Conservation (phyloP, 1,140 invertebrate species). For the Ylistrum balloti region DNA sequence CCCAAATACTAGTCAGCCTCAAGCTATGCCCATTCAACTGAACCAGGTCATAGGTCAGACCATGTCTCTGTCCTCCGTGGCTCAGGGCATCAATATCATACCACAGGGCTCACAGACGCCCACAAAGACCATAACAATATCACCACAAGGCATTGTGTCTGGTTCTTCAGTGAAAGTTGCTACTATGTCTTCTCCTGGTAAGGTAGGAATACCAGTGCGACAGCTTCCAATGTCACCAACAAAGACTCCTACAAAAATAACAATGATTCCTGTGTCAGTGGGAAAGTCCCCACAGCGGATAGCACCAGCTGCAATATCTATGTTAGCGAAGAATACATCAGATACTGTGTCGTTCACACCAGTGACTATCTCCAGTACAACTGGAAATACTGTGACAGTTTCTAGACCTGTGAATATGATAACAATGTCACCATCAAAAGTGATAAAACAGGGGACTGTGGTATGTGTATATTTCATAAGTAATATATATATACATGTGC, state of each 20-base stretch:
- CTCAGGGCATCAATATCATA: slow-evolving; percentile 60
- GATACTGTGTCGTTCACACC: slow-evolving; percentile 65
- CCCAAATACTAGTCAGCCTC: slow-evolving; percentile 76
- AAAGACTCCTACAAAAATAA: slow-evolving; percentile 81
- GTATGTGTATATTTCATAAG: slow-evolving; percentile 63
- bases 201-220: slow-evolving; percentile 67
- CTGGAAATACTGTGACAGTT: slow-evolving; percentile 47
- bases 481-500: too few relatives aligned
- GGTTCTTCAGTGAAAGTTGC: slow-evolving; percentile 66
- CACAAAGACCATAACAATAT: slow-evolving; percentile 88
- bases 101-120: slow-evolving; percentile 77
- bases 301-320: slow-evolving; percentile 70
- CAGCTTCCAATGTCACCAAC: slow-evolving; percentile 80
- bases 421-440: slow-evolving; percentile 83
- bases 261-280: slow-evolving; percentile 81
- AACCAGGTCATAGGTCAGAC: slow-evolving; percentile 61
- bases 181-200: slow-evolving; percentile 48
- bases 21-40: slow-evolving; percentile 73
- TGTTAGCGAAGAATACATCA: slow-evolving; percentile 56
- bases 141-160: slow-evolving; percentile 83
- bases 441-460: slow-evolving; percentile 79
- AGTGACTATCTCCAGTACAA: slow-evolving; percentile 57
- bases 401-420: slow-evolving; percentile 82
- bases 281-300: slow-evolving; percentile 81
- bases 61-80: slow-evolving; percentile 55